Evolutionary conservation across 1,140 invertebrate genomes (phyloP), one percentile per base, ranked within the genome.

Genomic region (Solen grandis): DNA sequence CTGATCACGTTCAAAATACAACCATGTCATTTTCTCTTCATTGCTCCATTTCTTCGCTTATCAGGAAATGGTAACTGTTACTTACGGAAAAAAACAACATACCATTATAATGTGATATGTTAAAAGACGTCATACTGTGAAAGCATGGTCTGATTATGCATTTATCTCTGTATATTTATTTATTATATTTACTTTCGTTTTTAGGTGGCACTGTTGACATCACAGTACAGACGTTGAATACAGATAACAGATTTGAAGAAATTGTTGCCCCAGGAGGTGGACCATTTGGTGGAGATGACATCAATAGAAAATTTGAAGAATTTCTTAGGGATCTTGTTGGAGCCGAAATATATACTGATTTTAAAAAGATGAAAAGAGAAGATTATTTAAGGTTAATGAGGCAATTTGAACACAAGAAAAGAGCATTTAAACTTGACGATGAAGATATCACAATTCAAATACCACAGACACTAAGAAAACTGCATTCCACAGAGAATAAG

Each of bases 131-230:
- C n/a, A n/a, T n/a, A n/a, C n/a, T n/a, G n/a, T n/a, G n/a, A n/a
- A n/a, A n/a, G n/a, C n/a, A n/a, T n/a, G n/a, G n/a, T n/a, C n/a
- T n/a, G n/a, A n/a, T n/a, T n/a, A n/a, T n/a, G n/a, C n/a, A n/a
- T n/a, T n/a, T n/a, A n/a, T n/a, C n/a, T n/a, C n/a, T n/a, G n/a
- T n/a, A n/a, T n/a, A n/a, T n/a, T n/a, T n/a, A n/a, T n/a, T n/a
- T n/a, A n/a, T n/a, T n/a, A n/a, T n/a, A n/a, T n/a, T n/a, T n/a
- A n/a, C 16, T 60, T 3, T 60, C 13, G 19, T 66, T 35, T 68
- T 22, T 35, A 76, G 74, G 66, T 16, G 65, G 76, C 13, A 79
- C 76, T n/a, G 31, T 70, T 29, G 76, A 79, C 38, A 70, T 79
- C 5, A 59, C 65, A 25, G 76, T 41, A 10, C 66, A 79, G 22